These are phyloP conservation scores for Eidolon helvum DNA, from an alignment of 2,113 vertebrate genomes.

Conservation along the genomic window DNA sequence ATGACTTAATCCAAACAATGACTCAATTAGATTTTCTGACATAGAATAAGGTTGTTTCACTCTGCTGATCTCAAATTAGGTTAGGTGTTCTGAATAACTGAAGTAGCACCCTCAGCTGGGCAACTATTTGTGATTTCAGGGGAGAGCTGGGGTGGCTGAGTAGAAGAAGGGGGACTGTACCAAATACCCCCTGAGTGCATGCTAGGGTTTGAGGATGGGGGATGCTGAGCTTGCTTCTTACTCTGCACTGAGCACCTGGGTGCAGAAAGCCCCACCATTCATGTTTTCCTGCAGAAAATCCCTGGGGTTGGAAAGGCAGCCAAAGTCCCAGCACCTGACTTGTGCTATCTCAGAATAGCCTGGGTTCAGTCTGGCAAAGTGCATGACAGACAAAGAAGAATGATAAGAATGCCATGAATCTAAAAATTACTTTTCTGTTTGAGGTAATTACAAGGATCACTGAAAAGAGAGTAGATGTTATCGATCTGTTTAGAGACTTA, in stretches of 20 bases:
- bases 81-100: neutral
- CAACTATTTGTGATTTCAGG: neutral
- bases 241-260: neutral
- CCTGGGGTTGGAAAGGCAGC: neutral
- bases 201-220: neutral
- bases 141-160: no score
- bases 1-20: conserved; percentile 27
- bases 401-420: neutral
- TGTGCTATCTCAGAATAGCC: neutral
- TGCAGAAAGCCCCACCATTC: rapidly evolving
- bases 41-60: neutral
- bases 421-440: neutral
- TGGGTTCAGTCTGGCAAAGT: neutral
- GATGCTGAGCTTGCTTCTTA: neutral
- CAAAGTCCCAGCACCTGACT: neutral
- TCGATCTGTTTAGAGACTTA: neutral
- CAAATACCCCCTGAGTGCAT: neutral
- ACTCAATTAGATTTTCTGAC: conserved; percentile 32
- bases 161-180: neutral
- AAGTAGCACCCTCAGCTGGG: neutral
- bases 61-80: neutral
- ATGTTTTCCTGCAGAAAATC: neutral
- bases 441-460: neutral
- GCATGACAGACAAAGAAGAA: neutral
- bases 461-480: neutral